phyloP scores from a whole-genome alignment of 2,888 invertebrate species.

The Lamellibrachia columna region DNA sequence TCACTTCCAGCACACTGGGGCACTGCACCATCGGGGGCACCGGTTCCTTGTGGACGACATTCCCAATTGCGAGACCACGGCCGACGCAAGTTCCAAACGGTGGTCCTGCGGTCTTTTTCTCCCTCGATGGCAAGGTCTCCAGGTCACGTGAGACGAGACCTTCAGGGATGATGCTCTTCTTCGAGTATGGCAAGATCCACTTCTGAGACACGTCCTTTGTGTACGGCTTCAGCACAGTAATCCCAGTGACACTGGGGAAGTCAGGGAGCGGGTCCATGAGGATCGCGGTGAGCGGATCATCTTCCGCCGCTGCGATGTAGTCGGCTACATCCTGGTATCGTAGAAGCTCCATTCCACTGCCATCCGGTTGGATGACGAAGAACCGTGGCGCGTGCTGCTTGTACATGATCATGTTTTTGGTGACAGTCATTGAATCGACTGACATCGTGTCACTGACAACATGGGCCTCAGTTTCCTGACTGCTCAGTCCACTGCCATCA shows the following conservation, averaged over 20 bases:
- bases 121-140: conserved; percentile 57
- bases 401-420: conserved; percentile 46
- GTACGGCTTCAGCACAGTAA: conserved; percentile 60
- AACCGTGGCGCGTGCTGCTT: conserved; percentile 62
- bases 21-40: conserved; percentile 56
- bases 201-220: conserved; percentile 53
- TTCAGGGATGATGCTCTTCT: conserved; percentile 60
- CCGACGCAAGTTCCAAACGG: conserved; percentile 61
- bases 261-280: conserved; percentile 61
- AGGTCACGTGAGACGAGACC: conserved; percentile 60
- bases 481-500: conserved; percentile 45
- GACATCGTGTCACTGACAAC: neutral
- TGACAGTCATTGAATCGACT: neutral
- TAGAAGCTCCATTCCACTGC: conserved; percentile 62
- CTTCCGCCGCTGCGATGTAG: conserved; percentile 58
- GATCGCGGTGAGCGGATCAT: conserved; percentile 60
- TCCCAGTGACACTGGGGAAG: conserved; percentile 60
- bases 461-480: conserved; percentile 22
- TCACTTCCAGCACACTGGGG: conserved; percentile 56
- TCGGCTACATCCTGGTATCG: conserved; percentile 62
- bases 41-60: neutral
- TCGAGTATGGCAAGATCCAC: conserved; percentile 61
- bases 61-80: conserved; percentile 57
- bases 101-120: conserved; percentile 47
- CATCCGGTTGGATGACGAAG: conserved; percentile 61